A percentile compares a stretch with the other conserved stretches of the same genome.
These are phyloP conservation scores for Lagodon rhomboides DNA, from an alignment of 2,797 vertebrate species.

Conservation along the genomic window DNA sequence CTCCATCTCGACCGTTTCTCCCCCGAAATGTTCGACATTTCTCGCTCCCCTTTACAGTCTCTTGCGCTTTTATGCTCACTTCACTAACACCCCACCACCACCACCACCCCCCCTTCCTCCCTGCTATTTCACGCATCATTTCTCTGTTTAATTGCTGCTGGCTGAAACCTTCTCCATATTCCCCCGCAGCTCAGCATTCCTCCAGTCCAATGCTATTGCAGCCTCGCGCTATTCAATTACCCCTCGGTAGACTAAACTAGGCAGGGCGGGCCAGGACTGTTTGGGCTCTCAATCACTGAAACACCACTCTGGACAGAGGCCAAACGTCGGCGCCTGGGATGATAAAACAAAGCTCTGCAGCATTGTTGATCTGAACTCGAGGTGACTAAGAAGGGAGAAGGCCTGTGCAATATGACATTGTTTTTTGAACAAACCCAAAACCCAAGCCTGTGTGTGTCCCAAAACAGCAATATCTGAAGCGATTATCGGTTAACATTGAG, in stretches of 20 bases:
- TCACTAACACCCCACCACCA: slow-evolving; percentile 41
- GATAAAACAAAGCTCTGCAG: slow-evolving; percentile 57
- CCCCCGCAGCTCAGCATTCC: slow-evolving; percentile 78
- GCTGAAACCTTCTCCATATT: slow-evolving; percentile 79
- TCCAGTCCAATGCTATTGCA: slow-evolving; percentile 72
- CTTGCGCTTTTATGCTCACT: slow-evolving; percentile 56
- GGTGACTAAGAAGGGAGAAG: slow-evolving; percentile 30
- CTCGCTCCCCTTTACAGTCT: slow-evolving; percentile 56
- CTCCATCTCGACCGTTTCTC: slow-evolving; percentile 30
- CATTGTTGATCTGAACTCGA: slow-evolving; percentile 50
- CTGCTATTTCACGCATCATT: slow-evolving; percentile 86
- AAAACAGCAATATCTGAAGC: background rate
- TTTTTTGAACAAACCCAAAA: slow-evolving; percentile 17
- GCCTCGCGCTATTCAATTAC: slow-evolving; percentile 81
- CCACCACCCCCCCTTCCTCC: slow-evolving; percentile 39
- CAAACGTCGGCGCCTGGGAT: slow-evolving; percentile 57
- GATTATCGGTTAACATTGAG: background rate
- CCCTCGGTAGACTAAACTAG: slow-evolving; percentile 73
- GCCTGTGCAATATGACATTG: slow-evolving; percentile 15
- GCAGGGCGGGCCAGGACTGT: slow-evolving; percentile 61
- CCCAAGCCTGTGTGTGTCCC: background rate
- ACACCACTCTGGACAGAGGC: slow-evolving; percentile 64
- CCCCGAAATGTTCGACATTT: slow-evolving; percentile 38
- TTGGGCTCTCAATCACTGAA: slow-evolving; percentile 75
- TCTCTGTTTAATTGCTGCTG: slow-evolving; percentile 88